Base-by-base conservation (phyloP, 1,140 invertebrate species). In the Aleiodes sp. region DNA sequence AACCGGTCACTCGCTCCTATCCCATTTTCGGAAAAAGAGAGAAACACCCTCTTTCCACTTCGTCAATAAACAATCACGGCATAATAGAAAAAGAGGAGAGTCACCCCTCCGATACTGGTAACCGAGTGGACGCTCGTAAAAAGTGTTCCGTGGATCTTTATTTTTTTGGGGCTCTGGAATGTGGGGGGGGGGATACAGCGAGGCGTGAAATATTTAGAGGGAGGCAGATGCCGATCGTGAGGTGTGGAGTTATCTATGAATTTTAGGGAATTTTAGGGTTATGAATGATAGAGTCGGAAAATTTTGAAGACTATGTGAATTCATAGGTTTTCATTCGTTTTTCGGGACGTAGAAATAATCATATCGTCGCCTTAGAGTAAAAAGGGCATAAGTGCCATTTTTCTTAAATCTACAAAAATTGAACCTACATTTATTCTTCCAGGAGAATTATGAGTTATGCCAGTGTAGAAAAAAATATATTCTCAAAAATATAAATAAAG, bases 21-120 rank as follows among this genome's bases (percentile, higher is more conserved):
- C 37, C 31, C 61, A 24, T 21, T 29, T 28, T 33, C 6, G 12
- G 8, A 56, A 6, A 75, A 70, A 73, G 63, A 73, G 52, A 70
- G 71, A 64, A 70, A 57, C 64, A 70, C 68, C 63, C 75, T 43
- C 52, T 57, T 82, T 82, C 80, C 81, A 84, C 84, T 85, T 84
- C 84, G 83, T 85, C 84, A 86, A 86, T 85, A 85, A 86, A 85
- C 84, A 86, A 85, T 85, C 82, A 82, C 80, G 73, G 75, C 67
- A 77, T 84, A 84, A 84, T 85, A 85, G 83, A 84, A 82, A 84
- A 72, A 71, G 63, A 72, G 66, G 26, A 73, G 76, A 70, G 37
- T 57, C 33, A 69, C 60, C 63, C 67, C 63, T 67, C 68, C 14
- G 43, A 16, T 52, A 12, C 16, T 1, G 16, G 37, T 56, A 46